These are phyloP conservation scores for Alosa alosa DNA, from an alignment of 2,113 vertebrate species.

Conservation along the genomic window DNA sequence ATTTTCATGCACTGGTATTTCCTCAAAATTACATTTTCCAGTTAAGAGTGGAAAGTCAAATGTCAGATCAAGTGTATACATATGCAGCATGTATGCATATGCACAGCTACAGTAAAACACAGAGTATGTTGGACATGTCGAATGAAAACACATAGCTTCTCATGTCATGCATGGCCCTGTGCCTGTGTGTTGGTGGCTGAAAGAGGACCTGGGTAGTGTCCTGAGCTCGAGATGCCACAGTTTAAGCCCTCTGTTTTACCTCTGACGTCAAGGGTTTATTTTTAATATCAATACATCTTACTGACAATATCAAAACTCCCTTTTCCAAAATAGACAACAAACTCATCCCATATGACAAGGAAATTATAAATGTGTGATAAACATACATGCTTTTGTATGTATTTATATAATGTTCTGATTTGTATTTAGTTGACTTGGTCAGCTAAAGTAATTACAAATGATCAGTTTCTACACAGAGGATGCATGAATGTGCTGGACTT, in stretches of 20 bases:
- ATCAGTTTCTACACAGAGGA: too few relatives aligned
- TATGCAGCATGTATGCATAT: too few relatives aligned
- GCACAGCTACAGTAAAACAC: too few relatives aligned
- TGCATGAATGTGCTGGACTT: too few relatives aligned
- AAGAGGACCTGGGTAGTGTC: background rate
- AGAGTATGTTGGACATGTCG: background rate
- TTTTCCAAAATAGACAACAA: background rate
- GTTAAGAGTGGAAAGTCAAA: too few relatives aligned
- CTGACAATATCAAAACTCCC: background rate
- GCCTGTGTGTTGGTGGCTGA: background rate
- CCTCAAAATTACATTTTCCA: too few relatives aligned
- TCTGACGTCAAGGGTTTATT: constrained; percentile 1
- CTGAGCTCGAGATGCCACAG: background rate
- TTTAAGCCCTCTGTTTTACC: background rate
- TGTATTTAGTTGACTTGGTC: background rate
- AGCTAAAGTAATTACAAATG: too few relatives aligned
- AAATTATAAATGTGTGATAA: background rate
- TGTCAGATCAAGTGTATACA: too few relatives aligned
- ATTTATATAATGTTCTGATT: background rate
- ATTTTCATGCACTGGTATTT: too few relatives aligned
- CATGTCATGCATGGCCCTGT: background rate
- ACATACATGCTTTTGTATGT: background rate
- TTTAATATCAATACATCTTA: background rate
- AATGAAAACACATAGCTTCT: background rate
- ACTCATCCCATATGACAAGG: background rate